Evolutionary conservation across 2,797 vertebrate species (phyloP), one percentile per base, ranked within the genome.

Genomic region (Eidolon dupreanum): DNA sequence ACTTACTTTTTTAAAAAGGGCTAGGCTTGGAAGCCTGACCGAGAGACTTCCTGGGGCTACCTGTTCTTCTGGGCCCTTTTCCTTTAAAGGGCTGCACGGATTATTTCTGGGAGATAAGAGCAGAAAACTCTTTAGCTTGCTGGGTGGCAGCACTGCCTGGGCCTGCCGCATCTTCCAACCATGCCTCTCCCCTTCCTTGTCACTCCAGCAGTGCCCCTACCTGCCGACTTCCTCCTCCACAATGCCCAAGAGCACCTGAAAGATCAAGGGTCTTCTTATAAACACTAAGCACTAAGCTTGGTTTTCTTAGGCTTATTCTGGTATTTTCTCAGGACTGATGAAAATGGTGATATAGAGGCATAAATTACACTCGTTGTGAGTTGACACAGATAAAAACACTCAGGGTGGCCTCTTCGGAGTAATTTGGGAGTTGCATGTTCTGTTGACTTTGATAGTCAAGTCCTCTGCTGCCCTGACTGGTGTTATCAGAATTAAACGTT

Each of bases 401-500:
- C 0, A 0, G 49, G 74, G 70, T 93, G 97, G 88, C 94, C 88
- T 68, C 91, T 96, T 95, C 91, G 68, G 91, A 97, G 95, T 89
- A 88, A 90, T 43, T 93, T 89, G 94, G 91, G 96, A 97, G 97
- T 94, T 89, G 89, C 53, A 15, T 36, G 68, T 68, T 92, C 91
- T 96, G 91, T 38, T 71, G 86, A 41, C 88, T 87, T 96, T 91
- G 96, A 97, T 94, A 97, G 96, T 82, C 79, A 81, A 84, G 70
- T 36, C 51, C 74, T 86, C 59, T 53, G n/a, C 74, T 82, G 83
- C 86, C 74, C 95, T 53, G 63, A 68, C 63, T 71, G 63, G 90
- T 93, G 83, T 96, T 95, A 97, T 96, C 95, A 94, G 95, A 93
- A 96, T 66, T 19, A 46, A 93, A 91, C 6, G 9, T 96, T 96